These are phyloP conservation scores for Bubalus kerabau DNA, from an alignment of 2,113 vertebrate genomes.

Conservation along the genomic window DNA sequence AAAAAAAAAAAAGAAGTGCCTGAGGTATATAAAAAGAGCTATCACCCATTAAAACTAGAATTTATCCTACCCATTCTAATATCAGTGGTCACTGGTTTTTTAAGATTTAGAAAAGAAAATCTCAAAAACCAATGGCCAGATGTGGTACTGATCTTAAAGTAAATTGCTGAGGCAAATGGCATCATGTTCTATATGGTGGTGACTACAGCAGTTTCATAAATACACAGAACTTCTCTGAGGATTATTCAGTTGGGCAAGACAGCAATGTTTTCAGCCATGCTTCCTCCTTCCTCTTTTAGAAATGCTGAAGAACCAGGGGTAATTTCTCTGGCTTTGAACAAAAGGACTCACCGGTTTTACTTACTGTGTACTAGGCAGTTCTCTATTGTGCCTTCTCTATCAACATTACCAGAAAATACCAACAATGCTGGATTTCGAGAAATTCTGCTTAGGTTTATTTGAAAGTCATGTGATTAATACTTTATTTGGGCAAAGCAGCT, in stretches of 20 bases:
- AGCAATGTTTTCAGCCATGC: neutral
- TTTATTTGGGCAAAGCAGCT: neutral
- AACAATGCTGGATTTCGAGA: neutral
- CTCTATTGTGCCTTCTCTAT: neutral
- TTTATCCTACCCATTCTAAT: neutral
- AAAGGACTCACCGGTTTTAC: neutral
- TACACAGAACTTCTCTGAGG: neutral
- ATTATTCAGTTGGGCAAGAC: neutral
- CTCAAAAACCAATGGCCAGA: neutral
- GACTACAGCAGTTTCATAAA: neutral
- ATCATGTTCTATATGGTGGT: neutral
- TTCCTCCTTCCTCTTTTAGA: neutral
- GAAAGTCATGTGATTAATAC: neutral
- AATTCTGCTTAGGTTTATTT: slow-evolving; percentile 13
- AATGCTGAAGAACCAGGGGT: neutral
- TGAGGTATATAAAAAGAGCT: slow-evolving; percentile 18
- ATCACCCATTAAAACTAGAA: neutral
- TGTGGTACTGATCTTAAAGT: neutral
- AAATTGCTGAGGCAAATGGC: neutral
- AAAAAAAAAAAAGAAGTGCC: neutral
- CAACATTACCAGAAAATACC: slow-evolving; percentile 12
- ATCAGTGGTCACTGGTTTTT: neutral
- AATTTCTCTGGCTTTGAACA: neutral
- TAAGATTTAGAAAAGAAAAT: slow-evolving; percentile 30
- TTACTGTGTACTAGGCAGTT: neutral